Base-by-base conservation (phyloP, 2,888 invertebrate genomes). In the Nephrotoma flavescens region DNA sequence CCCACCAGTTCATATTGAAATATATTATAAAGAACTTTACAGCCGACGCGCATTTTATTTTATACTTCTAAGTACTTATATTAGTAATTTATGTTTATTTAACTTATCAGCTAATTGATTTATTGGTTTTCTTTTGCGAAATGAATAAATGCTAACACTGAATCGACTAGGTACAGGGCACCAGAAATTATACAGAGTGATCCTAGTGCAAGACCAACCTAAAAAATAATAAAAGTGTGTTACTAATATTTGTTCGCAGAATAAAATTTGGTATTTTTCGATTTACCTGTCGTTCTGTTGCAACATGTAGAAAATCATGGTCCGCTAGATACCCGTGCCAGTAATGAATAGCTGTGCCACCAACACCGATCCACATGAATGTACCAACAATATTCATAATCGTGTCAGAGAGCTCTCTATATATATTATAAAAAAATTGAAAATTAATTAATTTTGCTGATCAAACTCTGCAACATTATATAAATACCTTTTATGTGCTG, bases 301-400 rank as follows among this genome's bases (percentile, higher is more conserved):
- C 94, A 1, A 95, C 95, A 89, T 94, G 94, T 87, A 94, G 92
- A 90, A 94, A 96, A 90, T 96, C 95, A 89, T 97, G 95, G 90
- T 96, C 96, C 19, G 95, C 94, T 91, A 95, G 94, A 92, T 96
- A 97, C 0, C 97, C 97, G 87, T 95, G 95, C 97, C 97, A 97
- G 92, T 97, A 97, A 92, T 97, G 97, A 31, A 97, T 93, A 0
- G 97, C 97, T 41, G 96, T 96, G 0, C 96, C 97, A 0, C 97
- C 97, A 84, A 96, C 96, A 0, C 96, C 96, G 15, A 97, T 92
- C 94, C 96, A 97, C 93, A 97, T 92, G 91, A 97, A 95, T 88
- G 96, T 94, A 0, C 97, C 97, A 86, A 96, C 94, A 89, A 97
- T 95, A 92, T 97, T 97, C 97, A 97, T 97, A 88, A 97, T 94